Base-by-base conservation (phyloP, 2,888 invertebrate genomes). In the Empis stercorea region DNA sequence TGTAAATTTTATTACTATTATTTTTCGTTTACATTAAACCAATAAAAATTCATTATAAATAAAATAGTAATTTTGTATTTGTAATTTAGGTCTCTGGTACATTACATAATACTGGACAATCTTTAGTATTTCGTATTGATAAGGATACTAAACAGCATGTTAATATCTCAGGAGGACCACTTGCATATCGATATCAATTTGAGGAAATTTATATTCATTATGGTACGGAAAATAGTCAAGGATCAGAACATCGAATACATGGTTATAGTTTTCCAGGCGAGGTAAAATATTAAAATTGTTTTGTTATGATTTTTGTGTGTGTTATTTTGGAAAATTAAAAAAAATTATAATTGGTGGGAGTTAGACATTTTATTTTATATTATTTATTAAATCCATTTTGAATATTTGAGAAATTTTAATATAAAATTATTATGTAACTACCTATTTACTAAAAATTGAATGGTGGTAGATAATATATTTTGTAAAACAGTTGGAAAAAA, bases 251-350 rank as follows among this genome's bases (percentile, higher is more conserved):
- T 69, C 86, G 83, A 59, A 89, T 99, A 55, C 91, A 93, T 59
- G 89, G 92, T 52, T 87, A 92, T 60, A 82, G 91, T 40, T 99
- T 97, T 70, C 96, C 97, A 23, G 96, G 93, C 48, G 99, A 99
- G 83, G 96, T 97, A 64, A 78, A 78, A 68, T 27, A 20, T 20
- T 27, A 27, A 7, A 6, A 27, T 27, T 27, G 23, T 27, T 27
- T 27, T 6, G 23, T 27, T 7, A 27, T 27, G 4, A 27, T 20
- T 3, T 3, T 20, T 20, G 20, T 4, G 20, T 20, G 5, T 20
- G 3, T 20, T 6, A 27, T 27, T 27, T 7, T 27, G 20, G 20
- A 27, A 27, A 27, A 7, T 27, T 27, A 27, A 27, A 6, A 27
- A 27, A 20, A n/a, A n/a, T n/a, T n/a, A n/a, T n/a, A n/a, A n/a